Base-by-base conservation (phyloP, 2,797 vertebrate genomes). In the Paratrypauchen microcephalus region DNA sequence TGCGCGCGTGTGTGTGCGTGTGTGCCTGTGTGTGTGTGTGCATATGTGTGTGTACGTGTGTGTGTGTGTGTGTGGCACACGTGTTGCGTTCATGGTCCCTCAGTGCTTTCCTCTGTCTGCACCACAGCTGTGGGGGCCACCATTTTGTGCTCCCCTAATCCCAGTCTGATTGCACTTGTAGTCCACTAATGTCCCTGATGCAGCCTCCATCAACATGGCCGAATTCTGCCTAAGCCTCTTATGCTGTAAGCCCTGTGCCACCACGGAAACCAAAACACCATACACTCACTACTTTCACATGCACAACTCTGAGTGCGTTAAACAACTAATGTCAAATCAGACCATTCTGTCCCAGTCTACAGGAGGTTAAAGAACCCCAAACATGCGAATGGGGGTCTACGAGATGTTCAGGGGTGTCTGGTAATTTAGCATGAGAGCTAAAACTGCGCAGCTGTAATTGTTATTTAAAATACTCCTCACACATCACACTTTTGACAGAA, bases 151-250 rank as follows among this genome's bases (percentile, higher is more conserved):
- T 79, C 81, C 69, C 84, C 83, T 93, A 93, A 94, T 93, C 91
- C 45, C 18, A 12, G 84, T 82, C 72, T 88, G 88, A 92, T 90
- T 92, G 87, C 87, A 74, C 87, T 89, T 92, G 93, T 91, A 81
- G 82, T 76, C 79, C 69, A 82, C 82, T 82, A 82, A 81, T 85
- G 78, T 81, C 78, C 73, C 61, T 62, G 63, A 65, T 32, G 67
- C 55, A 48, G 68, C 70, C 82, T 89, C 89, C 84, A 92, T 88
- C 87, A 77, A 89, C 90, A 86, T 89, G 71, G 83, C 89, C 87
- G 90, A 90, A 89, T 92, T 82, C 88, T 75, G 36, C 83, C 71
- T 93, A 94, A 94, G 92, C 92, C 85, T 91, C 92, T 94, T 94
- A 94, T 9, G 80, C 80, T 82, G 72, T 89, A 92, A 94, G 91